Percentiles rank a stretch among this genome's conserved stretches.
Evolutionary conservation across 1,140 invertebrate genomes (phyloP).

Genomic region (Zaprionus gabonicus): DNA sequence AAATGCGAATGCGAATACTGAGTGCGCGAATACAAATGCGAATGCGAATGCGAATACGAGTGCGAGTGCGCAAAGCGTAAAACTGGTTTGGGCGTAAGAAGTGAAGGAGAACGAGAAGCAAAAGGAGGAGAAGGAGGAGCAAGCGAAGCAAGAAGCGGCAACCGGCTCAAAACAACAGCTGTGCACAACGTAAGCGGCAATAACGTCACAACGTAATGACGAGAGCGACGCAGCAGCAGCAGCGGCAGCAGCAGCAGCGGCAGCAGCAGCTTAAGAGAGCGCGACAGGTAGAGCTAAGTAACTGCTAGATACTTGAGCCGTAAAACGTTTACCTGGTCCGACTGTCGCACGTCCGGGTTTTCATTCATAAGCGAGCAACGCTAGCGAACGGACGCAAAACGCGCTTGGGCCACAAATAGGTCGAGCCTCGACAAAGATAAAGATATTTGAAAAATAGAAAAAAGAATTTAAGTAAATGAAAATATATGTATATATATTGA

Average conservation of each 20-base stretch:
- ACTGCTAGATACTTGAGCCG: slow-evolving; percentile 46
- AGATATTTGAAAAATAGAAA: not conserved
- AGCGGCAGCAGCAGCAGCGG: not conserved
- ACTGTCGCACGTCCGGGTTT: slow-evolving; percentile 61
- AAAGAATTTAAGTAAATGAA: not conserved
- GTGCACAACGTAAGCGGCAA: slow-evolving; percentile 16
- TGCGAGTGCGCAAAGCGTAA: not conserved
- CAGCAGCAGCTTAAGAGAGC: slow-evolving; percentile 11
- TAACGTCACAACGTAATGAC: slow-evolving; percentile 7
- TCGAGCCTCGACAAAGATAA: not conserved
- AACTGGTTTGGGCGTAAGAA: slow-evolving; percentile 4
- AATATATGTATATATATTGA: not conserved
- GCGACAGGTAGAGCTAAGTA: slow-evolving; percentile 33
- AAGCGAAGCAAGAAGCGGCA: slow-evolving; percentile 3
- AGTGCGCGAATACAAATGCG: slow-evolving; percentile 7
- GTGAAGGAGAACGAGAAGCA: not conserved
- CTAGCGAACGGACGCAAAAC: slow-evolving; percentile 71
- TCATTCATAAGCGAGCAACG: slow-evolving; percentile 82
- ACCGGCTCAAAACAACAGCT: slow-evolving; percentile 40
- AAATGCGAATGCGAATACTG: slow-evolving; percentile 35
- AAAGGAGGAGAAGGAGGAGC: not conserved
- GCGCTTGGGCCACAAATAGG: slow-evolving; percentile 42
- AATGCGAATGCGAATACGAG: not conserved
- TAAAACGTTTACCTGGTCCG: slow-evolving; percentile 66
- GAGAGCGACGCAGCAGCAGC: slow-evolving; percentile 1